phyloP scores from a whole-genome alignment of 2,113 vertebrate species.

The Bubo scandiacus region DNA sequence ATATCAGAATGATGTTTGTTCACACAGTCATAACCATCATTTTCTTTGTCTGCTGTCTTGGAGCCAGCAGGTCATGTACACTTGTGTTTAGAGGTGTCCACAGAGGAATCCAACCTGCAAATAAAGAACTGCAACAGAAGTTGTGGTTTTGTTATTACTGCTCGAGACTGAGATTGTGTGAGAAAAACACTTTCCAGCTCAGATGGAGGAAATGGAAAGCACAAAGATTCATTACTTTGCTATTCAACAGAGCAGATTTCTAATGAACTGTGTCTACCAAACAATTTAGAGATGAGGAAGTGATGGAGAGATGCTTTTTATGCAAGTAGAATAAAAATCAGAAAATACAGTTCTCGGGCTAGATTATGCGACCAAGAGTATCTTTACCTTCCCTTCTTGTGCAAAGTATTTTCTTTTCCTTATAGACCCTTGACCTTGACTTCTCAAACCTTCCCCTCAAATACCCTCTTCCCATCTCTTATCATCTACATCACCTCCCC shows the following conservation, averaged over 20 bases:
- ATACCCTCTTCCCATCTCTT: background rate
- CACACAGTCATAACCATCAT: background rate
- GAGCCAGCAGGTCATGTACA: background rate
- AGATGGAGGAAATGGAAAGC: background rate
- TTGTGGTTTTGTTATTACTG: background rate
- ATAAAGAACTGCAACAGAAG: background rate
- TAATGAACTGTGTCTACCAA: background rate
- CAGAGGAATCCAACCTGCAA: background rate
- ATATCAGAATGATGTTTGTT: background rate
- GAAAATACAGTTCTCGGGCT: background rate
- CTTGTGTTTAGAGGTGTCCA: background rate
- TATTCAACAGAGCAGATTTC: background rate
- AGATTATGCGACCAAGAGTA: background rate
- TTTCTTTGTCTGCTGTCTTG: background rate
- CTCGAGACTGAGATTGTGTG: background rate
- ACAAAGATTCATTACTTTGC: background rate
- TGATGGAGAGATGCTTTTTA: background rate
- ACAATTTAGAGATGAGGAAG: background rate
- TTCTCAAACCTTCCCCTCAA: background rate
- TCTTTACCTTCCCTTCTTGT: background rate
- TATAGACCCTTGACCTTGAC: background rate
- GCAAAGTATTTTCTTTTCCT: background rate
- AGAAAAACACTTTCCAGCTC: slow-evolving; percentile 23
- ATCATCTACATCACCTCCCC: background rate
- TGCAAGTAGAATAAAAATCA: background rate